Evolutionary conservation across 2,888 invertebrate genomes (phyloP), one percentile per base, ranked within the genome.

Genomic region (Erannis defoliaria): DNA sequence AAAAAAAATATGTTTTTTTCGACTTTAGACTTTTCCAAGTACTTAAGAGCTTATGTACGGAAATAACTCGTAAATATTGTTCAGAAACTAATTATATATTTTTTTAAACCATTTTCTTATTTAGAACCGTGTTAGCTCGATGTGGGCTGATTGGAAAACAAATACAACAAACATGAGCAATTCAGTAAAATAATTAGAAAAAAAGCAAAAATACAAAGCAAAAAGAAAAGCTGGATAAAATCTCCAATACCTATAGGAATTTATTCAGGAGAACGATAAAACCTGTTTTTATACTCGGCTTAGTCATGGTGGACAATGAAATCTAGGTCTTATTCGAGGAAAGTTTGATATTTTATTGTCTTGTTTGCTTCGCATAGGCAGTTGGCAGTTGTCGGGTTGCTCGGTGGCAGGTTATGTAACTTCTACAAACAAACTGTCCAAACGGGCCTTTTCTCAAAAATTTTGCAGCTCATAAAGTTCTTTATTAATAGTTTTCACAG

Each of bases 331-430:
- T 29, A 35, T 8, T 38, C 18, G 16, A 18, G 19, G 8, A 14
- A 49, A 50, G 43, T 56, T 53, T 46, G 23, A 46, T 33, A 54
- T 51, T 62, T 62, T 62, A 62, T 62, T 18, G 51, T 51, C 51
- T 53, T 62, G 62, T 62, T 62, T 62, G 33, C 54, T 40, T 49
- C 46, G 46, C n/a, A 33, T 35, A 33, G 59, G 38, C 46, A 48
- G 18, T 46, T 38, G 21, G 18, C 16, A n/a, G n/a, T n/a, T n/a
- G n/a, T n/a, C n/a, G n/a, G 45, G 37, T 37, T 23, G 45, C 18
- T 21, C n/a, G 35, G 33, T 26, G 19, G 16, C 37, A 45, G 19
- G 38, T 58, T 51, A 58, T 18, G 37, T 51, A 58, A 58, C 31
- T n/a, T 16, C 43, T 19, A 42, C 35, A 57, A 57, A 57, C 50